Evolutionary conservation across 1,140 invertebrate genomes (phyloP).

Genomic region (Drosophila bifasciata): DNA sequence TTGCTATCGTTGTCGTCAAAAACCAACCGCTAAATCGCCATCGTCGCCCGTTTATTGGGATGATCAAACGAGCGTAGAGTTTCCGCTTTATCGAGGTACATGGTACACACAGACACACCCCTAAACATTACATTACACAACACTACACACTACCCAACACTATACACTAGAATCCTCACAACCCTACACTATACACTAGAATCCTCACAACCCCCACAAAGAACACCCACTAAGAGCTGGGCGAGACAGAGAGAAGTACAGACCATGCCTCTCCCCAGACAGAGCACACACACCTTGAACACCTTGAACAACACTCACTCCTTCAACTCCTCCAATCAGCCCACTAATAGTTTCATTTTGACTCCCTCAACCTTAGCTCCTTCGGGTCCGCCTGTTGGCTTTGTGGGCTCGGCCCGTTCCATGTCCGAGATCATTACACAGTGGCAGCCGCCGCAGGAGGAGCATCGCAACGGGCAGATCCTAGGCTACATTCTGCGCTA

Average conservation of each 20-base stretch:
- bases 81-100: constrained; percentile 83
- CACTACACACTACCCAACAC: neutral
- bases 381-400: constrained; percentile 93
- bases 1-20: constrained; percentile 74
- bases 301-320: neutral
- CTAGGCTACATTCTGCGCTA: constrained; percentile 97
- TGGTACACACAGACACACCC: constrained; percentile 23
- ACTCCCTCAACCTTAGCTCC: constrained; percentile 87
- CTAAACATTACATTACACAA: neutral
- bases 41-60: constrained; percentile 51
- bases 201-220: no score
- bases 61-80: constrained; percentile 70
- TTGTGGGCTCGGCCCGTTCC: constrained; percentile 95
- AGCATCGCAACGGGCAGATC: constrained; percentile 97
- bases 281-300: neutral
- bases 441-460: constrained; percentile 97
- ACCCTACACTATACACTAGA: no score
- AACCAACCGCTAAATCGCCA: constrained; percentile 49
- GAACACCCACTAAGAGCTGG: no score
- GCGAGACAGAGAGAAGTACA: neutral
- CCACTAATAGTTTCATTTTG: constrained; percentile 8
- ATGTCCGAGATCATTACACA: constrained; percentile 98
- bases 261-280: constrained; percentile 8
- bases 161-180: neutral
- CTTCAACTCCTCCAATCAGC: no score